A percentile compares a stretch with the other conserved stretches of the same genome.
These are phyloP conservation scores for Chalcis sispes DNA, from an alignment of 2,888 invertebrate species.

Conservation along the genomic window DNA sequence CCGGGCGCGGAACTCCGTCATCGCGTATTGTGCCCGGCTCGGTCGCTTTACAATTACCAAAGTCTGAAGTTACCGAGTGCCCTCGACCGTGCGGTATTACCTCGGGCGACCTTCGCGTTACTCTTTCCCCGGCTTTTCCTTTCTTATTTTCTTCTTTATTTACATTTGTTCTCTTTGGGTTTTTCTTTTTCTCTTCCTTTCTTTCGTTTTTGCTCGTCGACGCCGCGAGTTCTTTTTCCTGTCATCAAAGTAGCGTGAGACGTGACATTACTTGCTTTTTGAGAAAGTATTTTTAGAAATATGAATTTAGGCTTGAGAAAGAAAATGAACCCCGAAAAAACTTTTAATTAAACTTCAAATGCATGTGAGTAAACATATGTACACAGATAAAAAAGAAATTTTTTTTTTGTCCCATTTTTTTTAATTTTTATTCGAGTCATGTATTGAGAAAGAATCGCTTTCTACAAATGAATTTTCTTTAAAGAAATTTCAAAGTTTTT, in stretches of 20 bases:
- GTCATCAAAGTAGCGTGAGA: constrained; percentile 54
- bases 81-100: constrained; percentile 57
- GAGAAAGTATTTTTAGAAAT: constrained; percentile 48
- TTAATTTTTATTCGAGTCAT: no score
- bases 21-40: constrained; percentile 33
- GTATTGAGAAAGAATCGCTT: no score
- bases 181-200: constrained; percentile 1
- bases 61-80: constrained; percentile 56
- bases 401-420: no score
- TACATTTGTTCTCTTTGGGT: constrained; percentile 46
- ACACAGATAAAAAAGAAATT: no score
- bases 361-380: neutral
- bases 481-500: no score
- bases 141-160: constrained; percentile 51
- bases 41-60: constrained; percentile 55
- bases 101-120: constrained; percentile 57
- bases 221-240: constrained; percentile 54
- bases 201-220: constrained; percentile 34
- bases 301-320: constrained; percentile 26
- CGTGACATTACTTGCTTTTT: constrained; percentile 54
- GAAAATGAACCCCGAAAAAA: constrained; percentile 36
- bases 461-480: no score
- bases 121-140: constrained; percentile 26
- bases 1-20: constrained; percentile 45
- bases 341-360: constrained; percentile 40